Conservation (phyloP, 23 tunicate species). For the Pegea sp. region DNA sequence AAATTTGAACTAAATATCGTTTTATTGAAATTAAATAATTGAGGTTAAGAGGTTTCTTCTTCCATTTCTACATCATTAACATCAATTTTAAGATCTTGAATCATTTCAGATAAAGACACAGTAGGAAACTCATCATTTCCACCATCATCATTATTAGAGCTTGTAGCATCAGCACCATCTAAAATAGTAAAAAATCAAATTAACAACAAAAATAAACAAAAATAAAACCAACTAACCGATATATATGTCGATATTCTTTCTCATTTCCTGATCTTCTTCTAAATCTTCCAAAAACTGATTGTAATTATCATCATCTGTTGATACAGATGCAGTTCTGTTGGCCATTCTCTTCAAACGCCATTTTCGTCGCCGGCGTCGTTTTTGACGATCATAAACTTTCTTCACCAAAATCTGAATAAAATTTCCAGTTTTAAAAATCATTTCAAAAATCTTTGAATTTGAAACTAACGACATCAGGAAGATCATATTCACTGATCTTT, state of each 20-base stretch:
- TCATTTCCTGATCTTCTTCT: conserved; percentile 61
- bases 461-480: conserved; percentile 71
- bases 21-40: too few relatives aligned
- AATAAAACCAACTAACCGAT: conserved; percentile 5
- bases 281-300: conserved; percentile 61
- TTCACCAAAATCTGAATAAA: conserved; percentile 31
- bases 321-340: conserved; percentile 2
- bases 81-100: conserved; percentile 47
- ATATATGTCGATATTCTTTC: conserved; percentile 64
- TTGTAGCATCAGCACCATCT: background rate
- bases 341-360: conserved; percentile 52
- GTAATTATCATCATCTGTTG: conserved; percentile 38
- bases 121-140: conserved; percentile 47
- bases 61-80: conserved; percentile 88
- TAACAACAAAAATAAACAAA: background rate
- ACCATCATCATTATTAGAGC: too few relatives aligned
- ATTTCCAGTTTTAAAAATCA: background rate
- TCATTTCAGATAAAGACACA: conserved; percentile 64
- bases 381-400: conserved; percentile 62
- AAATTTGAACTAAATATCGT: too few relatives aligned
- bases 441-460: background rate
- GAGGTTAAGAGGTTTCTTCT: too few relatives aligned
- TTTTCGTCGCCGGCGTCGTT: conserved; percentile 38
- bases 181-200: too few relatives aligned
- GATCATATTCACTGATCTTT: conserved; percentile 10